A percentile compares a stretch with the other conserved stretches of the same genome.
Evolutionary conservation across 2,797 vertebrate genomes (phyloP).

Genomic region (Alexandromys oeconomus): DNA sequence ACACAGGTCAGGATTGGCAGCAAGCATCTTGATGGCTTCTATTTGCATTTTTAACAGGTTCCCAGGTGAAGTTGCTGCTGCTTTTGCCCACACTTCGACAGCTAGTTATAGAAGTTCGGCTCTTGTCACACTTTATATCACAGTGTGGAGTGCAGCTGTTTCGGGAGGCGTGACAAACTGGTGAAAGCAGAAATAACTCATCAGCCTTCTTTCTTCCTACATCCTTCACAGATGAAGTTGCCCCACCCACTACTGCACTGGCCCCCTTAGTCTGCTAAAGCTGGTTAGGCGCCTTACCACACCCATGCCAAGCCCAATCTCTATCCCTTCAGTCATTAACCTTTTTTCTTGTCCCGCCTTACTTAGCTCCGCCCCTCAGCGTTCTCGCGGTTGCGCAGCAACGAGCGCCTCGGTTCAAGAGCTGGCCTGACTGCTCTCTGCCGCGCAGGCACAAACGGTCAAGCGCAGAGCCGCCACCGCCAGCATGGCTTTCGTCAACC

Average conservation of each 20-base stretch:
- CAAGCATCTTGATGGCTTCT: neutral
- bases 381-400: neutral
- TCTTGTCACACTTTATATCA: neutral
- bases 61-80: neutral
- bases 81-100: neutral
- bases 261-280: neutral
- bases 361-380: neutral
- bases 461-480: fast-evolving
- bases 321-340: no score
- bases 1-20: neutral
- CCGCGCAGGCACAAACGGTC: slow-evolving; percentile 38
- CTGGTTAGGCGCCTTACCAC: neutral
- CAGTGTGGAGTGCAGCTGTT: neutral
- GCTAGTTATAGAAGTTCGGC: neutral
- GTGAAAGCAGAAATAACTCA: neutral
- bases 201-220: neutral
- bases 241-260: neutral
- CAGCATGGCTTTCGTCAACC: slow-evolving; percentile 73
- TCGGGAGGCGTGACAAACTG: neutral
- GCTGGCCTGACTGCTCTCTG: fast-evolving
- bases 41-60: slow-evolving; percentile 28
- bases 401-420: neutral
- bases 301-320: neutral
- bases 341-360: fast-evolving
- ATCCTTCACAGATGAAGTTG: neutral